Percentiles rank a stretch among this genome's conserved stretches.
phyloP scores from a whole-genome alignment of 2,797 vertebrate species.

The Naso thynnoides region DNA sequence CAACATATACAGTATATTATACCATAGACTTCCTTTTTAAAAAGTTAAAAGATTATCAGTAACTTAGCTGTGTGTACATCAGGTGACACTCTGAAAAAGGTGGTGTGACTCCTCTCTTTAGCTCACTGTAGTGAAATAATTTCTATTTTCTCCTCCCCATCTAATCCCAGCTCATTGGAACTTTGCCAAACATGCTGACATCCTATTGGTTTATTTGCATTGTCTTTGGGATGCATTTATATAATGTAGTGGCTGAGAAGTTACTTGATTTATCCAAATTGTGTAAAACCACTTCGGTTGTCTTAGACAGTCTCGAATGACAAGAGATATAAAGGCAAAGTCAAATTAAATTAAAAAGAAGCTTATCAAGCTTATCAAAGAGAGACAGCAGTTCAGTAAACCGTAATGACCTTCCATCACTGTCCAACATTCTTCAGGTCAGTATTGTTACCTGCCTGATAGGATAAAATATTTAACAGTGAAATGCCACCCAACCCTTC shows the following conservation, averaged over 20 bases:
- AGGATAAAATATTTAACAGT: constrained; percentile 79
- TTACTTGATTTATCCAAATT: neutral
- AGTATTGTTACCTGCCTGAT: constrained; percentile 68
- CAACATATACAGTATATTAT: constrained; percentile 48
- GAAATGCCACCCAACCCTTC: constrained; percentile 69
- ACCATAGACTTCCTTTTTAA: constrained; percentile 31
- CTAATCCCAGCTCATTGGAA: constrained; percentile 27
- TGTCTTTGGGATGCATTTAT: neutral
- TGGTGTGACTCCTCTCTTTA: constrained; percentile 38
- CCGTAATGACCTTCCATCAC: constrained; percentile 51
- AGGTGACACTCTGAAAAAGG: constrained; percentile 22
- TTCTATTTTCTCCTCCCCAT: constrained; percentile 19
- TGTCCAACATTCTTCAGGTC: constrained; percentile 49
- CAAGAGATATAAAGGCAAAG: constrained; percentile 2
- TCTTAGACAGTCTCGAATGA: neutral
- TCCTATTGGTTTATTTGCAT: constrained; percentile 2
- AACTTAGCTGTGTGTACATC: constrained; percentile 27
- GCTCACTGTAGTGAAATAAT: constrained; percentile 44
- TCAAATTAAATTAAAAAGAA: constrained; percentile 6
- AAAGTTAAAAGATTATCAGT: constrained; percentile 34
- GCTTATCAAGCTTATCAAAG: constrained; percentile 11
- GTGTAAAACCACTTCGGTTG: neutral
- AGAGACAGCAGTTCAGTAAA: constrained; percentile 17
- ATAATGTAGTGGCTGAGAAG: neutral
- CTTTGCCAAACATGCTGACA: constrained; percentile 8